Evolutionary conservation across 2,113 vertebrate species (phyloP), one percentile per base, ranked within the genome.

Genomic region (Edolisoma coerulescens): DNA sequence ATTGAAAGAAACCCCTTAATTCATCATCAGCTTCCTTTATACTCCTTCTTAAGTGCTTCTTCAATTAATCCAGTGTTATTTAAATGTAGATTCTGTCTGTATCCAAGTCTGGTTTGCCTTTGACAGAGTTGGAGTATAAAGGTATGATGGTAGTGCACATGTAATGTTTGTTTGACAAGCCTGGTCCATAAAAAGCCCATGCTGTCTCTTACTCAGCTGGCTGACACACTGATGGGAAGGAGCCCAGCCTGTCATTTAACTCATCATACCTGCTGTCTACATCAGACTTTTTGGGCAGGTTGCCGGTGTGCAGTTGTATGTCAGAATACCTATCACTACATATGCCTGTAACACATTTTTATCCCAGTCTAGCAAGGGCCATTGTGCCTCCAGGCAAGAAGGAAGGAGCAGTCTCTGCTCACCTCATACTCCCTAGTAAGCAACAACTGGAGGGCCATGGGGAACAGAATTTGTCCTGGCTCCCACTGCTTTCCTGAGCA

Each of bases 161-260:
- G 22, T 24, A n/a, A 41, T 10, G 3, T 84, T 77, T 83, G 32
- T 47, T 33, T 67, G 83, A 59, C 50, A 54, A 84, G 15, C 33
- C 39, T 24, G 5, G 11, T 30, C 61, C 15, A 2, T 44, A 19
- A 32, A 24, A 24, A 50, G 42, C 1, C 2, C 3, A 1, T 7
- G 11, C 19, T 60, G 49, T 24, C 23, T 33, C 18, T 73, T 24
- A 6, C 1, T 59, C 52, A 77, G 17, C 20, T 44, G 30, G 11
- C 39, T 39, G 60, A 10, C 26, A 47, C 33, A 3, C 27, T 33
- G 16, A 17, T 8, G 41, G 49, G 44, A 47, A 35, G 41, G 42
- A 88, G 37, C 44, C 16, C 50, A 54, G 30, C 49, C 65, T 33
- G 7, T 9, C 39, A 6, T 71, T 89, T 39, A 39, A 14, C 44